A percentile compares a stretch with the other conserved stretches of the same genome.
phyloP scores from a whole-genome alignment of 1,140 invertebrate species.

The Danaus plexippus region DNA sequence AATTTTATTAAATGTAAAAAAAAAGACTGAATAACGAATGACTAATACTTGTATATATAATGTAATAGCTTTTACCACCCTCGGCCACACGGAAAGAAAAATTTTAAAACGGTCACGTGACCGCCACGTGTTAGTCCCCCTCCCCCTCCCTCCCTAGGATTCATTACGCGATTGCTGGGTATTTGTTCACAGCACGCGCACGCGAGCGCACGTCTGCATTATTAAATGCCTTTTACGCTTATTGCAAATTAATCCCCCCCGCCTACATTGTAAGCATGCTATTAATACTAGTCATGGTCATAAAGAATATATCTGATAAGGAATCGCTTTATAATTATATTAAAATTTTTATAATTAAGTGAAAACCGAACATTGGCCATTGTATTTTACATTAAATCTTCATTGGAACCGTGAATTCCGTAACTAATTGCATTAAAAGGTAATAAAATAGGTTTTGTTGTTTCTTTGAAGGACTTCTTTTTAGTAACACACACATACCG shows the following conservation, averaged over 20 bases:
- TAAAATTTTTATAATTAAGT: slow-evolving; percentile 9
- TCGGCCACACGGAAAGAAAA: slow-evolving; percentile 29
- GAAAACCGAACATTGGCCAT: no score
- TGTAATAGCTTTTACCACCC: slow-evolving; percentile 36
- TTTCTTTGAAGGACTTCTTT: no score
- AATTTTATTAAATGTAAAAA: no score
- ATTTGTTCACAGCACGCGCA: slow-evolving; percentile 55
- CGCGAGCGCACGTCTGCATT: slow-evolving; percentile 61
- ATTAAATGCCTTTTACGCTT: slow-evolving; percentile 71
- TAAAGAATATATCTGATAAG: slow-evolving; percentile 11
- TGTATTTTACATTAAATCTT: no score
- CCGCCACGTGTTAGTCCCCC: slow-evolving; percentile 40
- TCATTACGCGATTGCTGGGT: slow-evolving; percentile 62
- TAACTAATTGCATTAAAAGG: no score
- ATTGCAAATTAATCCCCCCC: slow-evolving; percentile 57
- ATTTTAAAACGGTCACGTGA: slow-evolving; percentile 59
- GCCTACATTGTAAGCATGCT: slow-evolving; percentile 35
- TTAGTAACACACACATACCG: no score
- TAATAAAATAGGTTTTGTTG: no score
- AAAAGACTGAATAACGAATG: slow-evolving; percentile 6
- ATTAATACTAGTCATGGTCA: slow-evolving; percentile 43
- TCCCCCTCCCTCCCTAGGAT: slow-evolving; percentile 28
- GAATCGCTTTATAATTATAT: slow-evolving; percentile 29
- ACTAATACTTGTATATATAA: slow-evolving; percentile 34
- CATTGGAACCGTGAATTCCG: no score